Evolutionary conservation across 1,140 invertebrate species (phyloP), one percentile per base, ranked within the genome.

Genomic region (Drosophila simulans): DNA sequence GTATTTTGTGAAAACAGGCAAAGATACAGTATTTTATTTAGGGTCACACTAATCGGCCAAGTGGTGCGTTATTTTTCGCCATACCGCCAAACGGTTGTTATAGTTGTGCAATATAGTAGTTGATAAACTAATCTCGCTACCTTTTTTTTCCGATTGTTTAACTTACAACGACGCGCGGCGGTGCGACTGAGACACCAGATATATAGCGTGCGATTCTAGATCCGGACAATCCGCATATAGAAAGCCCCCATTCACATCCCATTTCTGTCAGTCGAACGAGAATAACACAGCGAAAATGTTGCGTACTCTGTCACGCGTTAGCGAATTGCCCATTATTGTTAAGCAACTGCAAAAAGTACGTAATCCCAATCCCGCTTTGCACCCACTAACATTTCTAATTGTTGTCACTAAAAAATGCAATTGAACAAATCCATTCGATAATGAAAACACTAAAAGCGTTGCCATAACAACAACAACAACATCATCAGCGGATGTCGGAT

Each of bases 271-370:
- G 43, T 48, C 43, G 31, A 58, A 20, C 31, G 17, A 37, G n/a
- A 51, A 34, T 11, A 51, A 58, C 31, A 48, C 56, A 55, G 60
- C 70, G 57, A 88, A 85, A 76, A 91, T 91, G 90, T 80, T 91
- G 78, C 90, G 90, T 77, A 76, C 83, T 62, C 64, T 91, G 57
- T 77, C 90, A 79, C 86, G 90, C 79, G 80, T 75, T 80, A 86
- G 77, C 62, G 90, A 90, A 85, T 58, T 91, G 66, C 90, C 90
- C 72, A 74, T 89, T 72, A 74, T 91, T 73, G 80, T 83, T 57
- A 91, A 81, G 72, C 90, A 91, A 91, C 84, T 91, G 72, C 90
- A 91, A 90, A 91, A 91, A 90, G 90, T 91, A 91, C 80, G 90
- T 91, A 90, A 78, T 70, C n/a, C 59, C 39, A 15, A 43, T 17